phyloP scores from a whole-genome alignment of 2,797 vertebrate species.

The Florisuga fusca region DNA sequence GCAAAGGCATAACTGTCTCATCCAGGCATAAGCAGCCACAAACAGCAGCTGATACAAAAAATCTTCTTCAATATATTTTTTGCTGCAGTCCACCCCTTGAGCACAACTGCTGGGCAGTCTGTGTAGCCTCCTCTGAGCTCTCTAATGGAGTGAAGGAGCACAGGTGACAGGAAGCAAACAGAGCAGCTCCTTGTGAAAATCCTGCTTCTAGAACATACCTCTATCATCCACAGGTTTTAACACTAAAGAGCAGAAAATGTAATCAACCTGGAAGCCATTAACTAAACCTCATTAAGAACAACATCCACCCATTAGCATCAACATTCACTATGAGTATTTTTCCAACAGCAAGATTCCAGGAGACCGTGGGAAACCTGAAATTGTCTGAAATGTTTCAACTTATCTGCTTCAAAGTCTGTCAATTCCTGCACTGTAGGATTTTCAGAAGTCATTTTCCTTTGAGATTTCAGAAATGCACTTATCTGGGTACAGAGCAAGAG shows the following conservation, averaged over 20 bases:
- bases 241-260: neutral
- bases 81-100: neutral
- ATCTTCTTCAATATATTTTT: neutral
- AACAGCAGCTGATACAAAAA: neutral
- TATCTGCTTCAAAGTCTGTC: slow-evolving; percentile 42
- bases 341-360: slow-evolving; percentile 9
- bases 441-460: slow-evolving; percentile 21
- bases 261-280: neutral
- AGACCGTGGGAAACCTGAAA: slow-evolving; percentile 31
- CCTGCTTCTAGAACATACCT: neutral
- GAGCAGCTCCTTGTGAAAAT: neutral
- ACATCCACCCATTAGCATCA: neutral
- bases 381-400: too few relatives aligned
- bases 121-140: neutral
- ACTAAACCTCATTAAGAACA: neutral
- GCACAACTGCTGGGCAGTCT: neutral
- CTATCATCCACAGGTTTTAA: neutral
- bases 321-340: neutral
- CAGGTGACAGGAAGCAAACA: neutral
- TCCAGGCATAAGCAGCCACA: neutral
- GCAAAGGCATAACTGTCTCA: neutral
- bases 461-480: slow-evolving; percentile 46
- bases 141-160: neutral
- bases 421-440: neutral
- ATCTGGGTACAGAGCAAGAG: slow-evolving; percentile 17